A percentile compares a stretch with the other conserved stretches of the same genome.
Evolutionary conservation across 2,888 invertebrate genomes (phyloP).

Genomic region (Rotaria magnacalcarata): DNA sequence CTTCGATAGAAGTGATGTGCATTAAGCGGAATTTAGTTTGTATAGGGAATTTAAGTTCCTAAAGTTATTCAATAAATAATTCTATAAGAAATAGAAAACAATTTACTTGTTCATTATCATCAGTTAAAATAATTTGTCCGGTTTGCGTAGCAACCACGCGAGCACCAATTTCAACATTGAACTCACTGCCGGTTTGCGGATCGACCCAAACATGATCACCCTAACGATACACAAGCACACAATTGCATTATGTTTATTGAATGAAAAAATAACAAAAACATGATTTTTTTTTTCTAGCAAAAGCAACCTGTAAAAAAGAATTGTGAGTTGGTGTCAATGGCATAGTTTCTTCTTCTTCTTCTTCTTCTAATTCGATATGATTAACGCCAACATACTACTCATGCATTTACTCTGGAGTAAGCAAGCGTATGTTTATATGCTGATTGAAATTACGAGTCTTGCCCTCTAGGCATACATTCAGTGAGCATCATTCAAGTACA

Average conservation of each 20-base stretch:
- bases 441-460: not conserved
- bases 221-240: constrained; percentile 61
- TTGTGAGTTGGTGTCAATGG: not conserved
- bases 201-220: constrained; percentile 99
- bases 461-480: not conserved
- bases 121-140: constrained; percentile 83
- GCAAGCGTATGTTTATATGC: not conserved
- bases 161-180: constrained; percentile 96
- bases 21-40: constrained; percentile 40
- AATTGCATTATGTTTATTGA: not conserved
- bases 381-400: too few relatives aligned
- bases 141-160: constrained; percentile 89
- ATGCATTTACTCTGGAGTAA: not conserved
- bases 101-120: constrained; percentile 82
- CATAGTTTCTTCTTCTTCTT: not conserved
- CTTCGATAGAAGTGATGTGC: constrained; percentile 46
- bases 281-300: not conserved
- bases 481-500: not conserved
- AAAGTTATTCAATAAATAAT: not conserved
- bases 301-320: not conserved
- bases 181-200: constrained; percentile 85
- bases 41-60: constrained; percentile 37
- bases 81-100: not conserved
- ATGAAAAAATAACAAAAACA: not conserved
- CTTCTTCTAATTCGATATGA: not conserved